Evolutionary conservation across 92 coral and sea anemone species (phyloP).

Genomic region (Epizoanthus illoricatus): DNA sequence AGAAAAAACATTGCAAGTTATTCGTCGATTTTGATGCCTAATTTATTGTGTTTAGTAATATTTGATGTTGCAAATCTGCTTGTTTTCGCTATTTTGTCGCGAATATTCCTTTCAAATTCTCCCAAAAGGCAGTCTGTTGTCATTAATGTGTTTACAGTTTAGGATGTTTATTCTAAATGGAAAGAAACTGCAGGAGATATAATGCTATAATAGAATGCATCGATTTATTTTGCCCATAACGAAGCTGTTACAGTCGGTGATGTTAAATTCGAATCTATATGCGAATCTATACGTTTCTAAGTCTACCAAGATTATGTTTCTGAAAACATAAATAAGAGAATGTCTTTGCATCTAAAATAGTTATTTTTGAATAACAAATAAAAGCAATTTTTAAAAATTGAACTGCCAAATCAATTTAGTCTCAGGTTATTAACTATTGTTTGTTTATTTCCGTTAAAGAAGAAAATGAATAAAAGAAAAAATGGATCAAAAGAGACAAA

Average conservation of each 20-base stretch:
- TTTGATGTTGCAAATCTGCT: too few species aligned
- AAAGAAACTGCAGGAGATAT: constrained; percentile 32
- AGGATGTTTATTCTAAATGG: constrained; percentile 14
- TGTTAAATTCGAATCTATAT: background rate
- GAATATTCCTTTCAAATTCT: background rate
- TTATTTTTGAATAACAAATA: background rate
- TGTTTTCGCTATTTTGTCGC: background rate
- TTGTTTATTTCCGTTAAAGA: too few species aligned
- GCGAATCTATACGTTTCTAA: background rate
- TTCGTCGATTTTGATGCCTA: too few species aligned
- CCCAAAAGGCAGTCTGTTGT: background rate
- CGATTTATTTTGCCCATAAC: background rate
- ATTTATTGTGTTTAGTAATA: too few species aligned
- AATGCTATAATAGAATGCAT: background rate
- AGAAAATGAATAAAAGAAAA: too few species aligned
- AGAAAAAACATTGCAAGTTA: too few species aligned
- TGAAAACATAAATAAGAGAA: background rate
- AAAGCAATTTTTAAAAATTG: background rate
- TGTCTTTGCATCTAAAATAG: background rate
- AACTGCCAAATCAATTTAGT: too few species aligned
- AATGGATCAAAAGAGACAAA: too few species aligned
- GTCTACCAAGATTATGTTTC: background rate
- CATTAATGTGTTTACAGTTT: constrained; percentile 22
- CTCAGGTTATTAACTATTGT: too few species aligned
- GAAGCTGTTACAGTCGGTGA: background rate